phyloP scores from a whole-genome alignment of 2,888 invertebrate genomes.

The Mimumesa dahlbomi region DNA sequence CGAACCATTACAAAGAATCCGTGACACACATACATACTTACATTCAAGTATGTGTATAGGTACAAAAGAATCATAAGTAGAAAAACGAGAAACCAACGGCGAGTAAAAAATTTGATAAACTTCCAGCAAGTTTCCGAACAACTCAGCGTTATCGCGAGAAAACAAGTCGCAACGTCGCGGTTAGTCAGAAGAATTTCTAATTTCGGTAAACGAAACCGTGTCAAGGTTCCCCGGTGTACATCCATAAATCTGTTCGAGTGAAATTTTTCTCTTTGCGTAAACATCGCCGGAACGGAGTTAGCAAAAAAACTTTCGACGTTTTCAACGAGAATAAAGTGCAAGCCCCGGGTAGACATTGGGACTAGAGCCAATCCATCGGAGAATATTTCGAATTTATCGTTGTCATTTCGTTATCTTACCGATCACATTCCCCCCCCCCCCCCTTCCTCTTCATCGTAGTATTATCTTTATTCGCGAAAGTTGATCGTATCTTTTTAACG shows the following conservation, averaged over 20 bases:
- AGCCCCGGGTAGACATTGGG: constrained; percentile 29
- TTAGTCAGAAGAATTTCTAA: neutral
- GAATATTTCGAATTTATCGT: constrained; percentile 43
- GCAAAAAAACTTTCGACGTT: constrained; percentile 21
- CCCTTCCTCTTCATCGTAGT: too few species aligned
- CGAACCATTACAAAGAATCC: too few species aligned
- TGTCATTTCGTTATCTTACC: constrained; percentile 17
- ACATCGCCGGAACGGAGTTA: constrained; percentile 15
- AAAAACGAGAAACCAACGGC: too few species aligned
- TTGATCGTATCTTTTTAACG: constrained; percentile 25
- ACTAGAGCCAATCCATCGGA: constrained; percentile 38
- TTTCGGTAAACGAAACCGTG: constrained; percentile 22
- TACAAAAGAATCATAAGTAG: too few species aligned
- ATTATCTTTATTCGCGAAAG: constrained; percentile 18
- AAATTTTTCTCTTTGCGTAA: constrained; percentile 25
- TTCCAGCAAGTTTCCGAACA: too few species aligned
- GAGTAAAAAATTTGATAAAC: too few species aligned
- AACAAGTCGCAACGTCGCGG: too few species aligned
- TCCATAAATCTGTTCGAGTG: constrained; percentile 12
- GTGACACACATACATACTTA: too few species aligned
- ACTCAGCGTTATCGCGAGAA: too few species aligned
- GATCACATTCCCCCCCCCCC: neutral
- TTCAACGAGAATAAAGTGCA: constrained; percentile 29
- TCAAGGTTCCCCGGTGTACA: constrained; percentile 15
- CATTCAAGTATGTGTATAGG: too few species aligned